Base-by-base conservation (phyloP, 2,113 vertebrate genomes). In the Rhea americana region DNA sequence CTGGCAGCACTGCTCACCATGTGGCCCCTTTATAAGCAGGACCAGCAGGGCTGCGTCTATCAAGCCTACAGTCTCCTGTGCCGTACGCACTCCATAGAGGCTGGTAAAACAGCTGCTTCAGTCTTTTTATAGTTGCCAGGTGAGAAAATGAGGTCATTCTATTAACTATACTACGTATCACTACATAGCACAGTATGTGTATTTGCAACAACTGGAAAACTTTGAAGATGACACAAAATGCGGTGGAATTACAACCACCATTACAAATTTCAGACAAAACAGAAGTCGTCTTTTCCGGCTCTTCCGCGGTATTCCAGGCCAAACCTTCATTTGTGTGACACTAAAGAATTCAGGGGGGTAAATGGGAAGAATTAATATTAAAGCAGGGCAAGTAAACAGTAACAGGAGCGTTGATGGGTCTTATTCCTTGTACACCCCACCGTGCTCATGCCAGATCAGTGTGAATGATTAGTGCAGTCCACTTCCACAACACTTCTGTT, bases 21-120 rank as follows among this genome's bases (percentile, higher is more conserved):
- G 25, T 2, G 1, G 5, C 67, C 1, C 5, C 72, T 45, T 58
- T 9, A 62, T 4, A 5, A 55, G 61, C 47, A 28, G 74, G 21
- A 26, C 25, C 39, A 61, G 30, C 1, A 4, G 47, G 47, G 53
- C 25, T 25, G 22, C 3, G 17, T 11, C 67, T 39, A 5, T 5
- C 20, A 8, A 12, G 30, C 21, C 25, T 25, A 21, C 5, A 4
- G 4, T 5, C 37, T n/a, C 45, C 63, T n/a, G 14, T 8, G 13
- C 56, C 73, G n/a, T 5, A 6, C 0, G 8, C 28, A 5, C 63
- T 22, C 58, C 25, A 9, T 0, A 1, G n/a, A 26, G 22, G 11
- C 39, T 43, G 22, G 7, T 9, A 28, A 59, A 65, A 32, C 30
- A 59, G 48, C 21, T 22, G 17, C 41, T 17, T 19, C 21, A 7